Conservation (phyloP, 2,888 invertebrate species). For the Melitaea athalia region DNA sequence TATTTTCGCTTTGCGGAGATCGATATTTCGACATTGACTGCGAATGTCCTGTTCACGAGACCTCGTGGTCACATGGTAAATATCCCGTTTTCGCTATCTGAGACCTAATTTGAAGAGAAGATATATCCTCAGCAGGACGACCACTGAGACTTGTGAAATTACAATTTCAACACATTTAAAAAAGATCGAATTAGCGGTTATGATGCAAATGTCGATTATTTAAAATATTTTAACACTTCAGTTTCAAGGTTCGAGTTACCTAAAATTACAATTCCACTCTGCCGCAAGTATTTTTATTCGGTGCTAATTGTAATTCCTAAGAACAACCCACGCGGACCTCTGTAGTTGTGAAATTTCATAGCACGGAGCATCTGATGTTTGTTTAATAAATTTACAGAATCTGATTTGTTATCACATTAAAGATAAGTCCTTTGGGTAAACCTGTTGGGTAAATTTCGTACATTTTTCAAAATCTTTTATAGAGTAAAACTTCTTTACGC, state of each 20-base stretch:
- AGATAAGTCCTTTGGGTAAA: too few species aligned
- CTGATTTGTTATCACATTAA: neutral
- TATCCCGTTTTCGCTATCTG: too few species aligned
- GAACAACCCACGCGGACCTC: slow-evolving; percentile 12
- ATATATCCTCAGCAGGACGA: neutral
- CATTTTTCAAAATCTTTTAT: neutral
- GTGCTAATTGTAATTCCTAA: slow-evolving; percentile 33
- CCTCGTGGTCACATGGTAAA: too few species aligned
- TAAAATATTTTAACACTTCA: slow-evolving; percentile 30
- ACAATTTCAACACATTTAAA: slow-evolving; percentile 6
- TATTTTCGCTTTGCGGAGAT: too few species aligned
- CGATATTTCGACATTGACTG: too few species aligned
- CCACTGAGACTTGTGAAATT: neutral
- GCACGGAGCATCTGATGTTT: neutral
- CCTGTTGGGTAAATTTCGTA: too few species aligned
- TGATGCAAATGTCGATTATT: slow-evolving; percentile 8
- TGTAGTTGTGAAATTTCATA: slow-evolving; percentile 8
- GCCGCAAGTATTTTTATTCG: slow-evolving; percentile 34
- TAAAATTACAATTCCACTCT: slow-evolving; percentile 25
- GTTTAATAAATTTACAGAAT: neutral
- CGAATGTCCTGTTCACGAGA: too few species aligned
- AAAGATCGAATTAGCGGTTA: slow-evolving; percentile 8
- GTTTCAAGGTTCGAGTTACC: slow-evolving; percentile 24
- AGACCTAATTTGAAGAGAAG: too few species aligned
- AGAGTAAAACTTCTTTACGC: too few species aligned